A percentile compares a stretch with the other conserved stretches of the same genome.
Evolutionary conservation across 2,113 vertebrate species (phyloP).

Genomic region (Garra rufa): DNA sequence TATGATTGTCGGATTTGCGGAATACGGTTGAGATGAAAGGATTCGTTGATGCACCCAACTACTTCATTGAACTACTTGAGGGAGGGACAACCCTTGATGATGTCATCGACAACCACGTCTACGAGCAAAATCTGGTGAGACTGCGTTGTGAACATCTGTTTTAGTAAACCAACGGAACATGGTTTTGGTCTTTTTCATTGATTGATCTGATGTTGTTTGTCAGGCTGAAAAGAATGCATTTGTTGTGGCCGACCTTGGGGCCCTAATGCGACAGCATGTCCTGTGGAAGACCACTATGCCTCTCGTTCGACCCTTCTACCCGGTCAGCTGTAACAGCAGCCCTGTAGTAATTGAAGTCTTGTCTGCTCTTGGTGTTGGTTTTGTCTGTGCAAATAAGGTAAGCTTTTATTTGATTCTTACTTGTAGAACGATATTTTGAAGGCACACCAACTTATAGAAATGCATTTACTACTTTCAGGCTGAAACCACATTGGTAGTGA

Average conservation of each 20-base stretch:
- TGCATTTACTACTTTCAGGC: slow-evolving; percentile 71
- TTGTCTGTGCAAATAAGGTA: slow-evolving; percentile 95
- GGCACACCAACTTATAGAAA: neutral
- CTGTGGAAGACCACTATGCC: slow-evolving; percentile 87
- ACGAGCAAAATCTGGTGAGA: slow-evolving; percentile 92
- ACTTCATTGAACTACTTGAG: slow-evolving; percentile 92
- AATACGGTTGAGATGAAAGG: slow-evolving; percentile 99
- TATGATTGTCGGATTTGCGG: slow-evolving; percentile 98
- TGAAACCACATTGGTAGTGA: slow-evolving; percentile 90
- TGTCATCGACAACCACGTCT: slow-evolving; percentile 94
- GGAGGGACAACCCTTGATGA: slow-evolving; percentile 89
- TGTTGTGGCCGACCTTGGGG: slow-evolving; percentile 94
- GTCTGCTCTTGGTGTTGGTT: slow-evolving; percentile 90
- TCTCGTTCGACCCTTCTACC: slow-evolving; percentile 90
- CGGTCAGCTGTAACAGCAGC: slow-evolving; percentile 90
- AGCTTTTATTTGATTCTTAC: slow-evolving; percentile 50
- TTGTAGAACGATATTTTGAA: neutral
- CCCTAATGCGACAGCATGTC: slow-evolving; percentile 89
- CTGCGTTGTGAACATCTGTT: neutral
- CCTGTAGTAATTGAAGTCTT: slow-evolving; percentile 91
- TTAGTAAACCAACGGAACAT: neutral
- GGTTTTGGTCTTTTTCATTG: neutral
- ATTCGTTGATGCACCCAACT: slow-evolving; percentile 93
- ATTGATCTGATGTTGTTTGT: slow-evolving; percentile 3
- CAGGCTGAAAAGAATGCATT: slow-evolving; percentile 94